phyloP scores from a whole-genome alignment of 1,140 invertebrate genomes.

The Maconellicoccus hirsutus region DNA sequence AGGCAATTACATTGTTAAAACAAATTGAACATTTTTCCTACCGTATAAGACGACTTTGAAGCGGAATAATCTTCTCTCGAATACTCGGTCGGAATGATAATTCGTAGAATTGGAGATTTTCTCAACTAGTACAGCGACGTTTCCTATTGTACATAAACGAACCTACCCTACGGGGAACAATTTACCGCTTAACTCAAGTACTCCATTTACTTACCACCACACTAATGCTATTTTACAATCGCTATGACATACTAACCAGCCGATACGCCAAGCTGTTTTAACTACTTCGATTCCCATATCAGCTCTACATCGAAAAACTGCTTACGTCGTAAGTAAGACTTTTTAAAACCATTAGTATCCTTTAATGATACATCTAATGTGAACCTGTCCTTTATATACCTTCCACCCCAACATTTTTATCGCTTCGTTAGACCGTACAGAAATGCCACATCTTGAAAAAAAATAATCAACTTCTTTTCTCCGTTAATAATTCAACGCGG shows the following conservation, averaged over 20 bases:
- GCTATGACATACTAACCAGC: neutral
- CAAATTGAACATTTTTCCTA: neutral
- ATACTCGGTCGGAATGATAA: conserved; percentile 3
- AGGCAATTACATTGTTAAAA: conserved; percentile 9
- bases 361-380: too few relatives aligned
- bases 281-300: too few relatives aligned
- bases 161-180: neutral
- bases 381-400: too few relatives aligned
- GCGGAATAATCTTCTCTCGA: conserved; percentile 7
- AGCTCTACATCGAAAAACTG: too few relatives aligned
- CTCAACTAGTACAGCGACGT: neutral
- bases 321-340: too few relatives aligned
- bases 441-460: too few relatives aligned
- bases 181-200: neutral
- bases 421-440: too few relatives aligned
- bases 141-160: neutral
- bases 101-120: neutral
- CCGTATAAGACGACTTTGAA: neutral
- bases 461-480: too few relatives aligned
- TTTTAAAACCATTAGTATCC: too few relatives aligned
- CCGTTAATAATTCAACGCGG: too few relatives aligned
- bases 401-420: too few relatives aligned
- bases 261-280: neutral
- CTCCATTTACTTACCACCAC: conserved; percentile 3
- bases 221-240: neutral